These are phyloP conservation scores for Lutraria lutraria DNA, from an alignment of 2,888 invertebrate genomes.

Conservation along the genomic window DNA sequence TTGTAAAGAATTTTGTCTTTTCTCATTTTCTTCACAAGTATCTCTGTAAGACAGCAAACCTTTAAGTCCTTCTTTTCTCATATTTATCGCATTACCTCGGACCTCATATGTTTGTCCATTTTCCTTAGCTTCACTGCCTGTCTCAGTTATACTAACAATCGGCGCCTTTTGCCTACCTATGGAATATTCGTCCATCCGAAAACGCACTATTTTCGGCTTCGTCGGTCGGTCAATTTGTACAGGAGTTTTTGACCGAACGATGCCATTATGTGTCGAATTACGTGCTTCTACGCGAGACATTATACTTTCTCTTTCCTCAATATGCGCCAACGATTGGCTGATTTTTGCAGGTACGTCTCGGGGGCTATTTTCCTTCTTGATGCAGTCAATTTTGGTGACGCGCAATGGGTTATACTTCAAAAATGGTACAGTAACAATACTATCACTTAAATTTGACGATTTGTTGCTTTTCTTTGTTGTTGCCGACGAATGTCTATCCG, in stretches of 20 bases:
- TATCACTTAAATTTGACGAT: background rate
- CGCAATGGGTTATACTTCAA: background rate
- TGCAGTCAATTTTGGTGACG: background rate
- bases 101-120: conserved; percentile 63
- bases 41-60: conserved; percentile 66
- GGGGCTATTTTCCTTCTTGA: conserved; percentile 3
- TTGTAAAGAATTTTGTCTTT: conserved; percentile 62
- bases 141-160: conserved; percentile 63
- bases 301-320: conserved; percentile 29
- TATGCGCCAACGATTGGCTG: background rate
- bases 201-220: conserved; percentile 67
- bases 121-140: conserved; percentile 4
- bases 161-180: conserved; percentile 64
- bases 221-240: conserved; percentile 27
- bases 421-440: background rate
- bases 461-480: conserved; percentile 31
- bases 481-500: conserved; percentile 28
- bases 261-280: conserved; percentile 46
- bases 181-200: conserved; percentile 65
- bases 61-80: conserved; percentile 63
- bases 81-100: conserved; percentile 72
- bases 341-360: background rate
- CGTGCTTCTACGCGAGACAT: conserved; percentile 54
- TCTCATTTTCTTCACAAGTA: conserved; percentile 63
- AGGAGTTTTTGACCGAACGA: conserved; percentile 53